phyloP scores from a whole-genome alignment of 2,888 invertebrate species.

The Tetanocera ferruginea region DNA sequence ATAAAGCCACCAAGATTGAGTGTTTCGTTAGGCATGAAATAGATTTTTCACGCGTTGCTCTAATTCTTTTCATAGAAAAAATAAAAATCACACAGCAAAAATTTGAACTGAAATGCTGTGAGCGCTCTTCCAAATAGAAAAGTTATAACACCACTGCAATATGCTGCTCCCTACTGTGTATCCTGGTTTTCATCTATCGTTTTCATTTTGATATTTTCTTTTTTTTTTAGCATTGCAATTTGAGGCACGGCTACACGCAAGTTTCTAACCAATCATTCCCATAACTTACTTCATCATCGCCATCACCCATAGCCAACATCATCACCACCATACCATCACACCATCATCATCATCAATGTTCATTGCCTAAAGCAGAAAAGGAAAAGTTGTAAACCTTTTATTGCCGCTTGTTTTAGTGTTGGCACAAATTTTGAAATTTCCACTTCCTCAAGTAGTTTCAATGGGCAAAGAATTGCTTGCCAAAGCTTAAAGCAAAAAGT shows the following conservation, averaged over 20 bases:
- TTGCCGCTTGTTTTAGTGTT: not conserved
- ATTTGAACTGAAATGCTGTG: not conserved
- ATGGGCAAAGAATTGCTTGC: no score
- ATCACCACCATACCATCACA: not conserved
- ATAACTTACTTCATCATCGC: not conserved
- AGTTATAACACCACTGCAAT: not conserved
- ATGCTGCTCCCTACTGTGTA: not conserved
- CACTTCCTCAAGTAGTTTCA: no score
- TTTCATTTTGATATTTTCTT: no score
- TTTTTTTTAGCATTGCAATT: not conserved
- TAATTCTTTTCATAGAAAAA: constrained; percentile 26
- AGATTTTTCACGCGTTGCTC: constrained; percentile 7
- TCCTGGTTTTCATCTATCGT: not conserved
- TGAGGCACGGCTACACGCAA: constrained; percentile 11
- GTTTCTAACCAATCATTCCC: not conserved
- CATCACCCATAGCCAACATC: not conserved
- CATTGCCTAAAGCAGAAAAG: not conserved
- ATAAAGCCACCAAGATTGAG: not conserved
- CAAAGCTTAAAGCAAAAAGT: no score
- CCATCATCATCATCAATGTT: not conserved
- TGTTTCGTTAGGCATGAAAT: not conserved
- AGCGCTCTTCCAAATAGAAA: not conserved
- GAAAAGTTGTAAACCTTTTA: not conserved
- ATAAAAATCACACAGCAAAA: constrained; percentile 19
- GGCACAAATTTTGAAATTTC: no score